Evolutionary conservation across 2,113 vertebrate genomes (phyloP), one percentile per base, ranked within the genome.

Genomic region (Melanostigma gelatinosum): DNA sequence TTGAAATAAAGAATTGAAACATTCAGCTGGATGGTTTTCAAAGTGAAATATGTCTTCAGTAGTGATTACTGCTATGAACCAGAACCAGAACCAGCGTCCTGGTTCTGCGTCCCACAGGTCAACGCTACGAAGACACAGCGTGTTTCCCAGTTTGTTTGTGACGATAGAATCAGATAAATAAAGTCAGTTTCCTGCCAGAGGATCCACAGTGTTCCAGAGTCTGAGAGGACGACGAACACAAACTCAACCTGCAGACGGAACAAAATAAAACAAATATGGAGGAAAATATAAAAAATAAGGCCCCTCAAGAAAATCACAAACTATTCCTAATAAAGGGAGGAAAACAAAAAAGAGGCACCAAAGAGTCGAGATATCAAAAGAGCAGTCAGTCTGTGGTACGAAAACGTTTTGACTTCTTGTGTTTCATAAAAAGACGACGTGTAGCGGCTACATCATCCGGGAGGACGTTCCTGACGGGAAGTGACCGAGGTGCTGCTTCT

Each of bases 401-500:
- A 92, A 94, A 94, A 93, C 55, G 85, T 44, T 44, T 42, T 50
- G 73, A 75, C 62, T 54, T 34, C 62, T 57, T n/a, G 52, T 58
- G 15, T 55, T 85, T 64, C 46, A 67, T 77, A 93, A 77, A 91
- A 92, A 90, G 95, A 93, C 72, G 12, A 46, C 16, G 4, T 2
- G 4, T 15, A 36, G 69, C 2, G 57, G 92, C 96, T 97, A 99
- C 96, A 99, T 97, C 96, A 99, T 99, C 91, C 97, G 95, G 91
- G 97, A 98, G 79, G 98, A 97, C 2, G 96, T 95, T 80, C 98
- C 98, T 91, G 98, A 97, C 77, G 96, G 96, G 95, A 99, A 99
- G 94, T 98, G 97, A 66, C 97, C 97, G 77, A 98, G 94, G 86
- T 99, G 98, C 94, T 99, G 97, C 96, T 99, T 99, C 96, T 98